Conservation (phyloP, 1,140 invertebrate species). For the Sitophilus oryzae region DNA sequence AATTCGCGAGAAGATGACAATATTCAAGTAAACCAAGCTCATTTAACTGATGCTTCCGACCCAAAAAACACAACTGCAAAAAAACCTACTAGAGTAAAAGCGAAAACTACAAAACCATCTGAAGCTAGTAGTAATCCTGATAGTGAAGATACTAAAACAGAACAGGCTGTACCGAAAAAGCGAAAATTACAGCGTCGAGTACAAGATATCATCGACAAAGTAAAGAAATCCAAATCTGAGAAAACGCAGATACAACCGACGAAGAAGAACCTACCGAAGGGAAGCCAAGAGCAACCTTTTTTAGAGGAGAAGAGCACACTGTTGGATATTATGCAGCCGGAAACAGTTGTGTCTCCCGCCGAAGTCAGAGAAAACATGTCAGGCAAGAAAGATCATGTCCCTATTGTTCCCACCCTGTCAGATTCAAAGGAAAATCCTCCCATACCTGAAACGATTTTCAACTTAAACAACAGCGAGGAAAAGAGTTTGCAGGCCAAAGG, state of each 20-base stretch:
- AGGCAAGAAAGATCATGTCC: constrained; percentile 17
- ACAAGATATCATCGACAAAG: constrained; percentile 29
- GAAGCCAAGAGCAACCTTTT: constrained; percentile 28
- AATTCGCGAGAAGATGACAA: constrained; percentile 7
- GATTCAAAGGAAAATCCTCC: constrained; percentile 23
- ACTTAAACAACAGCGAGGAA: constrained; percentile 28
- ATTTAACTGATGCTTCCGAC: background rate
- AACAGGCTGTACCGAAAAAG: constrained; percentile 11
- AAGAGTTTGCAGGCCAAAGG: constrained; percentile 31
- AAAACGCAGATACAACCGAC: constrained; percentile 2
- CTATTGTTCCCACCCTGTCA: constrained; percentile 19
- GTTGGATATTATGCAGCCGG: background rate
- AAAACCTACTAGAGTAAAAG: constrained; percentile 3
- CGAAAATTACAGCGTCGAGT: constrained; percentile 27
- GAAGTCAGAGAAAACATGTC: constrained; percentile 21
- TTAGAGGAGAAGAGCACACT: constrained; percentile 25
- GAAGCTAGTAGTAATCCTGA: background rate
- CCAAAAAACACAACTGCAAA: background rate
- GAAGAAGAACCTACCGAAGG: constrained; percentile 5
- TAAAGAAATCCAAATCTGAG: constrained; percentile 27
- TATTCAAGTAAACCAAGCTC: background rate
- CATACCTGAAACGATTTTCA: constrained; percentile 29
- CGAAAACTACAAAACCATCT: background rate
- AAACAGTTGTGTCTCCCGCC: constrained; percentile 18
- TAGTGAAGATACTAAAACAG: background rate